Base-by-base conservation (phyloP, 1,140 invertebrate species). In the Drosophila nikananu region DNA sequence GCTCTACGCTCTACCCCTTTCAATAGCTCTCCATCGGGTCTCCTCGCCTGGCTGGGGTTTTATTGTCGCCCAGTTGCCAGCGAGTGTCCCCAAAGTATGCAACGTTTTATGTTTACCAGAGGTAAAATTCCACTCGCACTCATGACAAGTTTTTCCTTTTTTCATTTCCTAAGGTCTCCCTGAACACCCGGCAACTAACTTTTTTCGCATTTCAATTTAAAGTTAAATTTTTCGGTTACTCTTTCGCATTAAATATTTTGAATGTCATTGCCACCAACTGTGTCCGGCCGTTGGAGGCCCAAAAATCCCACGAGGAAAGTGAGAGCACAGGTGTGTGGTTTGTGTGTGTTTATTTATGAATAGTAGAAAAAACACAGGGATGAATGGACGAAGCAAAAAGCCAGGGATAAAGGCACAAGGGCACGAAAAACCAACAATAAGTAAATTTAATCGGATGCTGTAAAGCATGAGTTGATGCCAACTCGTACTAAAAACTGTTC, bases 81-180 rank as follows among this genome's bases (percentile, higher is more conserved):
- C 37, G 82, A 54, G 67, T 51, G 86, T 86, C 86, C 86, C 86
- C 70, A 72, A 90, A 90, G 86, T 90, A 81, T 91, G 86, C 86
- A 82, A 65, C 82, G 80, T 86, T 90, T 90, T 86, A 86, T 89
- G 86, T 86, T 89, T 80, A 86, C 86, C 76, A 80, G 70, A 89
- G 81, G 86, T 90, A 60, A 49, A 89, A 81, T 70, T 78, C 67
- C 62, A 41, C 62, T 48, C 27, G 39, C 32, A 48, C 59, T 42
- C 64, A 66, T 66, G 81, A 83, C 83, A 80, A 83, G 71, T 87
- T 86, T 71, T 57, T 54, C 41, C 17, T 3, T 79, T 74, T 67
- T 37, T 37, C 15, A 37, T 13, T 37, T 57, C 44, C 66, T 61
- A 67, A 72, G 67, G 60, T 80, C 61, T 54, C 54, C 21, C 54